phyloP scores from a whole-genome alignment of 2,113 vertebrate genomes.

The Andinoacara biseriatus region DNA sequence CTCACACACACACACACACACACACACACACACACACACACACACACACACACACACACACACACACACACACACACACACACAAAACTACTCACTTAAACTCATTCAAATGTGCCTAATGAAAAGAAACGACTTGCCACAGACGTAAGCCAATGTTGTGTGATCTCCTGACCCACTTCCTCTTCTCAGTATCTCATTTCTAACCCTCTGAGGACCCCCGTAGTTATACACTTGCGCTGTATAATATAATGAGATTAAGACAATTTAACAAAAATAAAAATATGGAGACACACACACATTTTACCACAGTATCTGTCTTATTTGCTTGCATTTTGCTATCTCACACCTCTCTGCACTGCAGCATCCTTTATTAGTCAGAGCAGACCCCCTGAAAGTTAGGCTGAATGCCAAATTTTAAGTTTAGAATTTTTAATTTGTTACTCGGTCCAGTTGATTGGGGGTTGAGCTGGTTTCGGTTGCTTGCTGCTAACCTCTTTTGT shows the following conservation, averaged over 20 bases:
- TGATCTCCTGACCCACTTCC: slow-evolving; percentile 55
- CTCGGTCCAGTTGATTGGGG: background rate
- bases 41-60: background rate
- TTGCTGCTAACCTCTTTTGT: background rate
- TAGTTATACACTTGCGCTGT: slow-evolving; percentile 4
- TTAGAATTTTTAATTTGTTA: background rate
- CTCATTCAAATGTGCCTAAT: slow-evolving; percentile 4
- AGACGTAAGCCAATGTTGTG: slow-evolving; percentile 11
- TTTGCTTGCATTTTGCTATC: background rate
- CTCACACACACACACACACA: background rate
- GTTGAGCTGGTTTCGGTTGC: slow-evolving; percentile 3
- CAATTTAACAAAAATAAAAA: background rate
- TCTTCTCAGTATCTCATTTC: slow-evolving; percentile 8
- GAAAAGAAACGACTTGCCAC: slow-evolving; percentile 12
- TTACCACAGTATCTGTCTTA: background rate
- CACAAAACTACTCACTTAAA: background rate
- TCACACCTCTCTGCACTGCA: background rate
- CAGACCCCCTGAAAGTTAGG: background rate
- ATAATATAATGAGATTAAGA: slow-evolving; percentile 48
- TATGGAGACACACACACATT: background rate
- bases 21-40: no score
- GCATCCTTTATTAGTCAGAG: background rate
- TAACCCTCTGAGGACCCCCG: background rate
- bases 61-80: no score
- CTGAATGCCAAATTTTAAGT: background rate